Percentiles rank a stretch among this genome's conserved stretches.
These are phyloP conservation scores for Atopsyche davidsoni DNA, from an alignment of 1,140 invertebrate species.

Conservation along the genomic window DNA sequence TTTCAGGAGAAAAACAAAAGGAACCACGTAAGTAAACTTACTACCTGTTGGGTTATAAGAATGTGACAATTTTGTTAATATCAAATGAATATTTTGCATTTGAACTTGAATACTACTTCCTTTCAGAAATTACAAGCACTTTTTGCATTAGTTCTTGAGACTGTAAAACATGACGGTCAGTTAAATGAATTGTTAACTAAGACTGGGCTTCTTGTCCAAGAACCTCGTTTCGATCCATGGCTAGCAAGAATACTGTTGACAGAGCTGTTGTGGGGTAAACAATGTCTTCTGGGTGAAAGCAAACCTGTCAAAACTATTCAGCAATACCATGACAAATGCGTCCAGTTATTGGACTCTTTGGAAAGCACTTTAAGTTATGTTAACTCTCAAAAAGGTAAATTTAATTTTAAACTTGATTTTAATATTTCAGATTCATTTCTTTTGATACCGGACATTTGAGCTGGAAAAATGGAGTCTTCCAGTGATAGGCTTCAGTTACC, in stretches of 20 bases:
- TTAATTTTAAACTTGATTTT: slow-evolving; percentile 31
- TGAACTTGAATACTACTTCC: slow-evolving; percentile 31
- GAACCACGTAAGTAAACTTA: slow-evolving; percentile 24
- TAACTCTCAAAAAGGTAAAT: slow-evolving; percentile 39
- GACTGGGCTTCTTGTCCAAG: slow-evolving; percentile 58
- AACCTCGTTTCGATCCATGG: slow-evolving; percentile 61
- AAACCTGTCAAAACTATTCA: slow-evolving; percentile 65
- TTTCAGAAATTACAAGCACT: slow-evolving; percentile 65
- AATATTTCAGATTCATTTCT: no score
- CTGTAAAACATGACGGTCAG: slow-evolving; percentile 58
- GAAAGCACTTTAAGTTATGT: slow-evolving; percentile 28
- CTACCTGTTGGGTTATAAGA: slow-evolving; percentile 9
- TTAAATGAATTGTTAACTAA: slow-evolving; percentile 60
- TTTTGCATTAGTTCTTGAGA: slow-evolving; percentile 66
- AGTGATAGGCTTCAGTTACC: slow-evolving; percentile 40
- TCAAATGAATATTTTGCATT: background rate
- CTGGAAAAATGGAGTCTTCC: slow-evolving; percentile 37
- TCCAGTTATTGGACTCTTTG: slow-evolving; percentile 34
- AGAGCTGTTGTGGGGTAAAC: slow-evolving; percentile 77
- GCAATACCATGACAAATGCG: slow-evolving; percentile 54
- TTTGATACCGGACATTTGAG: background rate
- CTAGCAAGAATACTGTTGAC: slow-evolving; percentile 70
- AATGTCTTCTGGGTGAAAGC: slow-evolving; percentile 56
- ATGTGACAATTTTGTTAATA: background rate
- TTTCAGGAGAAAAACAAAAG: slow-evolving; percentile 59